These are phyloP conservation scores for Motacilla tschutschensis DNA, from an alignment of 2,113 vertebrate species.

Conservation along the genomic window DNA sequence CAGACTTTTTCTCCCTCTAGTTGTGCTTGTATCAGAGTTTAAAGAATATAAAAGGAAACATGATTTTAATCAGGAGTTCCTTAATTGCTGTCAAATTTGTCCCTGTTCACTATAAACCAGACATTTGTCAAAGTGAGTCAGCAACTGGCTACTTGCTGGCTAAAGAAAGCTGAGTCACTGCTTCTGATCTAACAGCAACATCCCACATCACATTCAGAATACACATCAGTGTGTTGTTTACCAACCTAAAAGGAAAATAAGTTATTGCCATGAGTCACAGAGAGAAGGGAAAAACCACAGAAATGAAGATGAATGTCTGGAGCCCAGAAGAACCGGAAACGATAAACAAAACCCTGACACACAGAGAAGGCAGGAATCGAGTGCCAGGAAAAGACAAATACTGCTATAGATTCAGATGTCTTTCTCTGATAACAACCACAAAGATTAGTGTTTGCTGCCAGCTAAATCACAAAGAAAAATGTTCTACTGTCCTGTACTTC, in stretches of 20 bases:
- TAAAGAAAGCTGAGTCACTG: constrained; percentile 16
- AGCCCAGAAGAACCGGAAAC: constrained; percentile 1
- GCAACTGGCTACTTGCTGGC: neutral
- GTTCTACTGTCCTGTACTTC: neutral
- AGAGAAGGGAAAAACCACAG: neutral
- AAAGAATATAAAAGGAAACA: neutral
- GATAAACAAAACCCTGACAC: constrained; percentile 13
- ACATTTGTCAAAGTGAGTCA: constrained; percentile 25
- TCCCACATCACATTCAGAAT: neutral
- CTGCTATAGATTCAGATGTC: constrained; percentile 28
- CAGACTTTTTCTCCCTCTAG: neutral
- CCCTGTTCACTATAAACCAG: neutral
- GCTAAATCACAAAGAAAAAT: constrained; percentile 25
- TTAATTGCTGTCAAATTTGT: neutral
- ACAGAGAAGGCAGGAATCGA: neutral
- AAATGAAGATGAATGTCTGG: constrained; percentile 32
- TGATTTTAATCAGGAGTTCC: neutral
- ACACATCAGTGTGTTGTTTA: constrained; percentile 29
- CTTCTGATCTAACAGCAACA: neutral
- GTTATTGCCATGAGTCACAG: neutral
- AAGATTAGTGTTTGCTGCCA: constrained; percentile 29
- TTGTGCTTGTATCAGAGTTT: neutral
- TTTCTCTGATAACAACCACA: constrained; percentile 17
- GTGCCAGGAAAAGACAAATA: constrained; percentile 14
- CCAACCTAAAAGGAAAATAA: constrained; percentile 5